A percentile compares a stretch with the other conserved stretches of the same genome.
Evolutionary conservation across 1,140 invertebrate genomes (phyloP).

Genomic region (Aleiodes sp.): DNA sequence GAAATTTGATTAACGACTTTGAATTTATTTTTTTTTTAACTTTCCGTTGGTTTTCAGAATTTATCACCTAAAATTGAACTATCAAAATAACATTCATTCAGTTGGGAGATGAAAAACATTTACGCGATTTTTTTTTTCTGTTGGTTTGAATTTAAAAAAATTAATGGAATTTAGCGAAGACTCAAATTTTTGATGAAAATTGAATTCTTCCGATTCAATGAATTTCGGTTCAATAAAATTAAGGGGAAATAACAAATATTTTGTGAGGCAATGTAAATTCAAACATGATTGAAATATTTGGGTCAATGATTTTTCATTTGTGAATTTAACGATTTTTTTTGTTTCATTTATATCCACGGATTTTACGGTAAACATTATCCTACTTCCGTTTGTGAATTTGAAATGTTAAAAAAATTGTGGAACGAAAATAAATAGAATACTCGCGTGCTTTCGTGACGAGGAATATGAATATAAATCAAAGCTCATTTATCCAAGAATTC

Average conservation of each 20-base stretch:
- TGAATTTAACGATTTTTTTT: neutral
- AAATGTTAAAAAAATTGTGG: neutral
- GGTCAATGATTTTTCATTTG: neutral
- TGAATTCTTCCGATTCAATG: too few relatives aligned
- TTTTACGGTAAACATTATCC: neutral
- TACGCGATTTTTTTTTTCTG: neutral
- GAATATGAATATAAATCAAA: too few relatives aligned
- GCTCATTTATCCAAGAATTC: too few relatives aligned
- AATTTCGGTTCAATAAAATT: too few relatives aligned
- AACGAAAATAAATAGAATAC: neutral
- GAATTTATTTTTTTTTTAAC: too few relatives aligned
- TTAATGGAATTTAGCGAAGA: neutral
- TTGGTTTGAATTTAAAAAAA: neutral
- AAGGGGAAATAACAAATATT: neutral
- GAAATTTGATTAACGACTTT: constrained; percentile 16
- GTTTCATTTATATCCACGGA: neutral
- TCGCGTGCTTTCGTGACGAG: too few relatives aligned
- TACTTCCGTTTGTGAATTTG: neutral
- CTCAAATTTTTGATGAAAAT: too few relatives aligned
- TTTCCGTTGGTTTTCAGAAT: neutral
- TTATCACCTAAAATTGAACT: neutral
- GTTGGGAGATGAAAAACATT: neutral
- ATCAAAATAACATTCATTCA: neutral
- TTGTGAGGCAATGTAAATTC: neutral
- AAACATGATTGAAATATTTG: constrained; percentile 6